Conservation (phyloP, 2,888 invertebrate genomes). For the Polyommatus iphigenia region DNA sequence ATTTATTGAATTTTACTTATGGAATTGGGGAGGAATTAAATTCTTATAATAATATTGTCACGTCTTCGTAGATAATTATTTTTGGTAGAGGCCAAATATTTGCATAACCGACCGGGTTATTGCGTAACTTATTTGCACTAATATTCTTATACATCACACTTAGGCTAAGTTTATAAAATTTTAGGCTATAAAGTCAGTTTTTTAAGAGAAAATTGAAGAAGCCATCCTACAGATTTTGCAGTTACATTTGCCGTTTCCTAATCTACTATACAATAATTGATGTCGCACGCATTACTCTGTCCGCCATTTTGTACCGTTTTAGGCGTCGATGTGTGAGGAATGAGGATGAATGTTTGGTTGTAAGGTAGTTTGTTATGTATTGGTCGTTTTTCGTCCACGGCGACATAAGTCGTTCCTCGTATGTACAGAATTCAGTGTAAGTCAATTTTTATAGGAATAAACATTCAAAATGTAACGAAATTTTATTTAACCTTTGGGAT, state of each 20-base stretch:
- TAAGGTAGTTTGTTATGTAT: slow-evolving; percentile 1
- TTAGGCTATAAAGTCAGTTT: background rate
- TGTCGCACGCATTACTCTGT: background rate
- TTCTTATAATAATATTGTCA: slow-evolving; percentile 1
- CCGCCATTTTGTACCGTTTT: slow-evolving; percentile 7
- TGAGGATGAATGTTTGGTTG: background rate
- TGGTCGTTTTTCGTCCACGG: slow-evolving; percentile 20
- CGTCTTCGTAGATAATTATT: slow-evolving; percentile 15
- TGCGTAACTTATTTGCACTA: slow-evolving; percentile 3
- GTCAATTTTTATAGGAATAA: slow-evolving; percentile 28
- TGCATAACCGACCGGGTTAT: background rate
- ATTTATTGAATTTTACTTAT: slow-evolving; percentile 5
- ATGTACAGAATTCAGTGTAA: slow-evolving; percentile 17
- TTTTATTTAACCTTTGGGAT: background rate
- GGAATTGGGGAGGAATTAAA: slow-evolving; percentile 25
- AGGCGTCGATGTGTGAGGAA: background rate
- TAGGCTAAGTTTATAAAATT: background rate
- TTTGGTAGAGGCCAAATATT: slow-evolving; percentile 22
- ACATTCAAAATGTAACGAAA: slow-evolving; percentile 2
- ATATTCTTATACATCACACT: slow-evolving; percentile 11
- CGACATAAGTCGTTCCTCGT: background rate
- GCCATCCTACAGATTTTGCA: background rate
- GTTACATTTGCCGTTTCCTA: background rate
- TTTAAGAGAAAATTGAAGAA: background rate
- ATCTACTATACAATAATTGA: background rate